A percentile compares a stretch with the other conserved stretches of the same genome.
phyloP scores from a whole-genome alignment of 2,888 invertebrate species.

The Serripes groenlandicus region DNA sequence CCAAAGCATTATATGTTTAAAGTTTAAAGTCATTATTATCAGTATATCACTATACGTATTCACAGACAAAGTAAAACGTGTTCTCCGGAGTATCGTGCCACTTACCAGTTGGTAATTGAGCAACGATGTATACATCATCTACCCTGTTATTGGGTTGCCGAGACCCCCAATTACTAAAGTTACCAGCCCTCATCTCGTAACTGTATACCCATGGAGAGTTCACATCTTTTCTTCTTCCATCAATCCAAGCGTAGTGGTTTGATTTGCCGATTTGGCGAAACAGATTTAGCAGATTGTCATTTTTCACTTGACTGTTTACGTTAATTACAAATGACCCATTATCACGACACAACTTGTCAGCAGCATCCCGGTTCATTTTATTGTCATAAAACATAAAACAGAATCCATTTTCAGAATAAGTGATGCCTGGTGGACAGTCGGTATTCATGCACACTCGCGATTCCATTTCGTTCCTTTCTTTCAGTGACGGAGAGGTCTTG shows the following conservation, averaged over 20 bases:
- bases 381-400: not conserved
- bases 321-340: not conserved
- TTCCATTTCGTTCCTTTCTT: not conserved
- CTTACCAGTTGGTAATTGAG: too few species aligned
- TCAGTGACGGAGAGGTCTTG: not conserved
- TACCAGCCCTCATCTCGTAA: not conserved
- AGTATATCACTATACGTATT: too few species aligned
- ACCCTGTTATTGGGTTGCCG: too few species aligned
- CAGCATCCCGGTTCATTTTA: not conserved
- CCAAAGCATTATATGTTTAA: too few species aligned
- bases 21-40: too few species aligned
- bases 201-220: constrained; percentile 11
- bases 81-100: too few species aligned
- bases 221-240: not conserved
- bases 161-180: constrained; percentile 13
- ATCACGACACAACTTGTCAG: not conserved
- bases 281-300: not conserved
- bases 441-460: not conserved
- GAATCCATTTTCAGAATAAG: constrained; percentile 2
- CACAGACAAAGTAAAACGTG: too few species aligned
- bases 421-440: not conserved
- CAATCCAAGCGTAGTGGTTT: not conserved
- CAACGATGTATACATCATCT: too few species aligned
- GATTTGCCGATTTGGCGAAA: not conserved
- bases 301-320: not conserved